A percentile compares a stretch with the other conserved stretches of the same genome.
phyloP scores from a whole-genome alignment of 1,140 invertebrate species.

The Gonatopus flavifemur region DNA sequence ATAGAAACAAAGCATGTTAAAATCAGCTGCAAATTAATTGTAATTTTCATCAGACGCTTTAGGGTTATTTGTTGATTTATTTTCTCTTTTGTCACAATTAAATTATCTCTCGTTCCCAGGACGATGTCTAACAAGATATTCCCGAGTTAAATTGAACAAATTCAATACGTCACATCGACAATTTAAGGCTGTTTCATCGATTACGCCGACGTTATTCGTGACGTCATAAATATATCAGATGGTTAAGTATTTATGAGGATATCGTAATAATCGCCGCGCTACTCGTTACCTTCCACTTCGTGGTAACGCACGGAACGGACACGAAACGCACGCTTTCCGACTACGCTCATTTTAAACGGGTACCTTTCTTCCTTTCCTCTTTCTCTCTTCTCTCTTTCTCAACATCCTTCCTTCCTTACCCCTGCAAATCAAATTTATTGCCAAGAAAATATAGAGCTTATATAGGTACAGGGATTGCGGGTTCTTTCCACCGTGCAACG shows the following conservation, averaged over 20 bases:
- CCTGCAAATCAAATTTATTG: constrained; percentile 28
- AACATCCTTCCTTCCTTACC: too few relatives aligned
- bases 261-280: constrained; percentile 1
- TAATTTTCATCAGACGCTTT: too few relatives aligned
- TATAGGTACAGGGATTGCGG: constrained; percentile 1
- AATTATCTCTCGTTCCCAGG: too few relatives aligned
- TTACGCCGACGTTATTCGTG: not conserved
- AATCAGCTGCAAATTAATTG: too few relatives aligned
- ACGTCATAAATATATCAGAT: constrained; percentile 14
- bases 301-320: constrained; percentile 5
- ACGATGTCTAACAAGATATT: too few relatives aligned
- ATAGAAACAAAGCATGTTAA: too few relatives aligned
- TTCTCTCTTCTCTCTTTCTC: too few relatives aligned
- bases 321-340: not conserved
- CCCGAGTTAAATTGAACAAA: too few relatives aligned
- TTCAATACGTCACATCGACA: not conserved
- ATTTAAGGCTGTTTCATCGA: not conserved
- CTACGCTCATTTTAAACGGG: too few relatives aligned
- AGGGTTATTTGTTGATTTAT: too few relatives aligned
- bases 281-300: constrained; percentile 6
- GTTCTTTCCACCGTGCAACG: constrained; percentile 15
- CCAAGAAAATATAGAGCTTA: constrained; percentile 24
- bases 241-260: constrained; percentile 10
- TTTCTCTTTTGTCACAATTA: too few relatives aligned
- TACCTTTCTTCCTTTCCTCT: too few relatives aligned